Evolutionary conservation across 2,113 vertebrate genomes (phyloP).

Genomic region (Prunella himalayana): DNA sequence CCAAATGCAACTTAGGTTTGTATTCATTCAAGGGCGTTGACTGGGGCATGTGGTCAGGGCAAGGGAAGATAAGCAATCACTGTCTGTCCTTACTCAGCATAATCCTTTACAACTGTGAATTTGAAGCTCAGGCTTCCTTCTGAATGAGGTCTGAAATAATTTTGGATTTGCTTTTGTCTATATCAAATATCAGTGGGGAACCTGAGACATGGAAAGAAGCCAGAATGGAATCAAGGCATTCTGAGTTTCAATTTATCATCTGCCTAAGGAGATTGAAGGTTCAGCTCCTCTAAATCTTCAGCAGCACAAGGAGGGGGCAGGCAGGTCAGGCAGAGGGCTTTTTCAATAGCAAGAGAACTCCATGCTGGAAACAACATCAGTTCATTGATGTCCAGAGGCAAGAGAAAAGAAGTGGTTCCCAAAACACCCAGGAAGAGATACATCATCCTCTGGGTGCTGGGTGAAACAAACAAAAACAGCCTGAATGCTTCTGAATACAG

Average conservation of each 20-base stretch:
- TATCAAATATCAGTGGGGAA: background rate
- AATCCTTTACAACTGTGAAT: background rate
- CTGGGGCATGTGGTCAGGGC: rapidly evolving
- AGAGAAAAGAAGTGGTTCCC: background rate
- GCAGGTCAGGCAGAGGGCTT: background rate
- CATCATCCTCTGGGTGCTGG: background rate
- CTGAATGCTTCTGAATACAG: background rate
- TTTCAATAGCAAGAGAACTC: background rate
- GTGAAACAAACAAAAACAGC: background rate
- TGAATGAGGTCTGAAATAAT: background rate
- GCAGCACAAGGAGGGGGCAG: background rate
- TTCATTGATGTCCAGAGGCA: background rate
- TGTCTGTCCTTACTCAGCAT: background rate
- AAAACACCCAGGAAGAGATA: background rate
- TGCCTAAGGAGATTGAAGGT: background rate
- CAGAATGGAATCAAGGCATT: background rate
- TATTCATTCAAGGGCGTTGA: background rate
- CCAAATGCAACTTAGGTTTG: background rate
- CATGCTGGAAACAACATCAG: background rate
- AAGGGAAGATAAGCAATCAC: background rate
- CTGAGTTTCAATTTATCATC: background rate
- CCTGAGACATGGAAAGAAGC: background rate
- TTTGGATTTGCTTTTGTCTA: background rate
- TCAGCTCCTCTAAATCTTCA: background rate
- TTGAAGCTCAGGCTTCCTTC: background rate